Percentiles rank a stretch among this genome's conserved stretches.
These are phyloP conservation scores for Bimastos eiseni DNA, from an alignment of 2,888 invertebrate species.

Conservation along the genomic window DNA sequence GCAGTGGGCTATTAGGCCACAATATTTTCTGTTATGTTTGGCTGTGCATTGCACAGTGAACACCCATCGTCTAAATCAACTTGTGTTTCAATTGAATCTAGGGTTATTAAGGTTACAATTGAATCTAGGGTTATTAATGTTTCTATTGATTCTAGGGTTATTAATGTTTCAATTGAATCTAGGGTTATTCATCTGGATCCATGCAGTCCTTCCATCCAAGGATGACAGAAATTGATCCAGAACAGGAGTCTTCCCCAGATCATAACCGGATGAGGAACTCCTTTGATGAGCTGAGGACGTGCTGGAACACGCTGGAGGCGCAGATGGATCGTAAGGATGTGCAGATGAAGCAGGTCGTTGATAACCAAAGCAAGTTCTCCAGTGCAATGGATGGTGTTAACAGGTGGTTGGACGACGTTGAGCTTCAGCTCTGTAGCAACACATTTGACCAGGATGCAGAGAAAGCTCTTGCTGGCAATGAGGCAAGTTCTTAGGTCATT, in stretches of 20 bases:
- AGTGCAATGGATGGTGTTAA: conserved; percentile 51
- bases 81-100: too few relatives aligned
- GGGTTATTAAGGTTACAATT: too few relatives aligned
- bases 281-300: conserved; percentile 36
- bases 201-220: neutral
- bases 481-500: conserved; percentile 46
- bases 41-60: too few relatives aligned
- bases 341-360: conserved; percentile 49
- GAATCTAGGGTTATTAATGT: too few relatives aligned
- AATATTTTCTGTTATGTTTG: too few relatives aligned
- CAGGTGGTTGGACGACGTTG: conserved; percentile 55
- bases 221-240: neutral
- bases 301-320: conserved; percentile 40
- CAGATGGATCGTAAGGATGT: conserved; percentile 35
- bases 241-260: neutral
- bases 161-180: neutral
- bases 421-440: conserved; percentile 50
- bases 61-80: too few relatives aligned
- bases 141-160: too few relatives aligned
- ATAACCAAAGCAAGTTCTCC: conserved; percentile 51
- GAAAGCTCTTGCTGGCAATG: conserved; percentile 53
- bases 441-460: conserved; percentile 46
- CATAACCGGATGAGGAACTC: neutral
- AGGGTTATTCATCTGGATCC: neutral
- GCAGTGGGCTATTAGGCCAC: too few relatives aligned